Evolutionary conservation across 2,797 vertebrate species (phyloP), one percentile per base, ranked within the genome.

Genomic region (Meriones psammophilus): DNA sequence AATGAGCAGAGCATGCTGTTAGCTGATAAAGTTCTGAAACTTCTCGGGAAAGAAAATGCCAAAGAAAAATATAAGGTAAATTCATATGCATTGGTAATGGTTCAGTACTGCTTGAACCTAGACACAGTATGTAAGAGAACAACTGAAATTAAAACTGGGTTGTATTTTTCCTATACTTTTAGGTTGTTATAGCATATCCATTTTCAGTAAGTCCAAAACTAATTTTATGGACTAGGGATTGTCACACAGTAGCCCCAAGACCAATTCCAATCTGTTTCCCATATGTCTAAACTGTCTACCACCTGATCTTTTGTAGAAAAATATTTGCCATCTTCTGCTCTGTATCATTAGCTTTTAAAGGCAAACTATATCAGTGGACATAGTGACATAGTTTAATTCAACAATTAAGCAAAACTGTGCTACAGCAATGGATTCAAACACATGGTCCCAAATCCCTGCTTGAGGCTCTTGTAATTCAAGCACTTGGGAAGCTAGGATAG

Each of bases 1-100:
- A 99, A 99, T 98, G 99, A 99, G 95, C 99, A 99, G 97, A 99
- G 99, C 98, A 99, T 99, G 99, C 97, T 99, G 80, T 98, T 99
- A 97, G 99, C 99, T 95, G 99, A 99, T 98, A 99, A 99, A 98
- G 99, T 99, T 97, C 99, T 99, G 97, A 99, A 99, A 98, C 99
- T 99, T 91, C 99, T 99, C 97, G 99, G 99, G 22, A 99, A 99
- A 98, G 99, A 99, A 98, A 99, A 99, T 98, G 99, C 99, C 98
- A 99, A 99, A 99, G 99, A 99, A 24, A 99, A 99, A 97, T 99
- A 99, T 97, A 99, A 99, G 99, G 99, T 99, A 98, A 97, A 54
- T 91, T 77, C 33, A n/a, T 80, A 33, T 74, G 78, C 80, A 39
- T 88, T 96, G n/a, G 42, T 78, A 84, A 22, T 64, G 88, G 7